A percentile compares a stretch with the other conserved stretches of the same genome.
Conservation (phyloP, 2,113 vertebrate species). For the Anas platyrhynchos region DNA sequence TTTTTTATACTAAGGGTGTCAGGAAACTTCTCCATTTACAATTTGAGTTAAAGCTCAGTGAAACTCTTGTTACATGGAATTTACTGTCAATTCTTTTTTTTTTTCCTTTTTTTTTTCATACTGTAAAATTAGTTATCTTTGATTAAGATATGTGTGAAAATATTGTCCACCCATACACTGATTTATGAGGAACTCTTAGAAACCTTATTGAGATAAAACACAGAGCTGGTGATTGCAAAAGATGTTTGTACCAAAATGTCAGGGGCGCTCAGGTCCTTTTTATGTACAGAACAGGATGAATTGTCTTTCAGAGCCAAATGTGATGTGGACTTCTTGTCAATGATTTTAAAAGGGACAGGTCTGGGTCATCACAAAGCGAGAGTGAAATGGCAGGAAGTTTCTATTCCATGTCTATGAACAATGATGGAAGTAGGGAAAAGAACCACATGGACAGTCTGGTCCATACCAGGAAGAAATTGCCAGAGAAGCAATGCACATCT, state of each 20-base stretch:
- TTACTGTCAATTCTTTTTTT: background rate
- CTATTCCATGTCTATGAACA: background rate
- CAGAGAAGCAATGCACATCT: background rate
- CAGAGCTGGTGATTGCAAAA: background rate
- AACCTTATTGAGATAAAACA: background rate
- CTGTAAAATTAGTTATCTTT: background rate
- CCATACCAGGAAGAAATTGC: background rate
- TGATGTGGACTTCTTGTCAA: background rate
- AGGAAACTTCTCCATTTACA: background rate
- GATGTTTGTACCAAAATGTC: background rate
- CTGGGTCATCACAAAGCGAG: background rate
- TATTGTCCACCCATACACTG: background rate
- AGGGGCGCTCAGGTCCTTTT: background rate
- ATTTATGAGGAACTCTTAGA: background rate
- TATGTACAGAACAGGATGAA: background rate
- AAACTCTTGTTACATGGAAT: background rate
- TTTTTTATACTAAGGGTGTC: background rate
- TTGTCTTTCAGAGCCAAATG: background rate
- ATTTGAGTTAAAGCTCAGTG: background rate
- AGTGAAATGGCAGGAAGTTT: accelerated
- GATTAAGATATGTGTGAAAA: background rate
- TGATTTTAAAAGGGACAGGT: background rate
- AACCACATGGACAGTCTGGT: background rate
- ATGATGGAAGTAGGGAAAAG: background rate
- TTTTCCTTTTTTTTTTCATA: background rate